A percentile compares a stretch with the other conserved stretches of the same genome.
Evolutionary conservation across 2,888 invertebrate species (phyloP).

Genomic region (Hipparchia semele): DNA sequence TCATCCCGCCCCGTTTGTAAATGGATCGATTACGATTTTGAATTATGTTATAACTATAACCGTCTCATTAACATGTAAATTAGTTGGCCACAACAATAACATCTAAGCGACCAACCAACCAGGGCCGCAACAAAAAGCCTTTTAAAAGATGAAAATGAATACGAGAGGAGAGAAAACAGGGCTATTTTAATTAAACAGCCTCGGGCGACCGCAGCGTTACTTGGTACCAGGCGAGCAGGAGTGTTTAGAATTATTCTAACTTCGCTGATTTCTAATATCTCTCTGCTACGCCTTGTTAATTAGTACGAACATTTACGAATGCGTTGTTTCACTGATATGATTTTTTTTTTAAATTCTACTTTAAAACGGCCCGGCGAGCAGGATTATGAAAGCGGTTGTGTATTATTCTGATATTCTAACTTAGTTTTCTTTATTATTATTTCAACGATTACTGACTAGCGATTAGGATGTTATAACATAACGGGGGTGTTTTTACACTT

Average conservation of each 20-base stretch:
- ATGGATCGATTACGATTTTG: constrained; percentile 44
- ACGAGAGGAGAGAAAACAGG: constrained; percentile 69
- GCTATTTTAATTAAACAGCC: constrained; percentile 80
- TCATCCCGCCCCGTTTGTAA: constrained; percentile 26
- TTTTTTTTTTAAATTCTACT: neutral
- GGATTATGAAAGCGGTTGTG: neutral
- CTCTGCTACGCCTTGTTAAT: constrained; percentile 45
- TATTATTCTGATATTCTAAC: neutral
- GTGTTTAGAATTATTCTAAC: constrained; percentile 49
- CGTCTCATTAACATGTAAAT: constrained; percentile 80
- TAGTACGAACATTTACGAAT: constrained; percentile 36
- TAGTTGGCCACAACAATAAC: constrained; percentile 77
- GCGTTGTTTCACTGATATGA: constrained; percentile 6
- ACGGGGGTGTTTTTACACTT: neutral
- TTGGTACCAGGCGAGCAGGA: constrained; percentile 49
- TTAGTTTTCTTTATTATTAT: no score
- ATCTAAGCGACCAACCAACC: constrained; percentile 53
- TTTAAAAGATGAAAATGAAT: constrained; percentile 77
- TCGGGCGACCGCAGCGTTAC: constrained; percentile 69
- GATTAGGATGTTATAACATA: no score
- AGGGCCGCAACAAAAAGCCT: constrained; percentile 73
- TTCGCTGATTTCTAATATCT: constrained; percentile 51
- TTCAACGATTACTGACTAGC: neutral
- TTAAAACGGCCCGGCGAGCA: neutral
- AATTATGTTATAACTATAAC: constrained; percentile 45